phyloP scores from a whole-genome alignment of 1,140 invertebrate species.

The Phthorimaea operculella region DNA sequence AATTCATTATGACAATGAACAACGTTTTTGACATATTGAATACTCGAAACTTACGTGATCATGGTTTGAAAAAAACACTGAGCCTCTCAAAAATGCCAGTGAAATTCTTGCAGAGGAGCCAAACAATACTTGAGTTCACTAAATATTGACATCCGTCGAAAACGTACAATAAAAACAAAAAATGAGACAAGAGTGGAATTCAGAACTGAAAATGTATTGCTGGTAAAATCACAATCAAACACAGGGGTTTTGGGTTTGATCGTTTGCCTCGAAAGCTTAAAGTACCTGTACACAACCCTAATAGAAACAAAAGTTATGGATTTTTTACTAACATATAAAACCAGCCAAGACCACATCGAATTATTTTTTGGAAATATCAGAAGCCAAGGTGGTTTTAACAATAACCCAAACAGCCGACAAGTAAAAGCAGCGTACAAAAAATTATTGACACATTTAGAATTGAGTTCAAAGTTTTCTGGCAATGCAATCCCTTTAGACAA shows the following conservation, averaged over 20 bases:
- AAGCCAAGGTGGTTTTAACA: conserved; percentile 39
- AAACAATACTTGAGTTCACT: neutral
- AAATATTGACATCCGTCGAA: neutral
- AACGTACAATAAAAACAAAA: conserved; percentile 2
- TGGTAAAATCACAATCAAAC: conserved; percentile 1
- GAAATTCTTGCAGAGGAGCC: neutral
- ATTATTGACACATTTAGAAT: conserved; percentile 7
- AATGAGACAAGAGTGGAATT: conserved; percentile 5
- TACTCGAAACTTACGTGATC: conserved; percentile 14
- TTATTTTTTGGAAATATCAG: conserved; percentile 32
- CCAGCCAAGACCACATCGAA: conserved; percentile 49
- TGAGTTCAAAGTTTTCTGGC: conserved; percentile 2
- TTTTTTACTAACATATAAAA: conserved; percentile 30
- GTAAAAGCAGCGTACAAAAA: conserved; percentile 8
- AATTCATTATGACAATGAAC: conserved; percentile 24
- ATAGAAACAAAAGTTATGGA: neutral
- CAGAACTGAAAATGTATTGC: neutral
- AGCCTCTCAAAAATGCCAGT: conserved; percentile 4
- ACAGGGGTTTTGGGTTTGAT: conserved; percentile 4
- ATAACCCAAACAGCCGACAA: conserved; percentile 29
- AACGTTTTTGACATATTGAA: conserved; percentile 31
- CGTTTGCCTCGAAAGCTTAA: conserved; percentile 5
- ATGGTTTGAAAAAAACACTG: conserved; percentile 23
- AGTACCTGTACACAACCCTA: conserved; percentile 4
- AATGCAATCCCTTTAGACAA: conserved; percentile 7